Evolutionary conservation across 2,113 vertebrate species (phyloP).

Genomic region (Oxyura jamaicensis): DNA sequence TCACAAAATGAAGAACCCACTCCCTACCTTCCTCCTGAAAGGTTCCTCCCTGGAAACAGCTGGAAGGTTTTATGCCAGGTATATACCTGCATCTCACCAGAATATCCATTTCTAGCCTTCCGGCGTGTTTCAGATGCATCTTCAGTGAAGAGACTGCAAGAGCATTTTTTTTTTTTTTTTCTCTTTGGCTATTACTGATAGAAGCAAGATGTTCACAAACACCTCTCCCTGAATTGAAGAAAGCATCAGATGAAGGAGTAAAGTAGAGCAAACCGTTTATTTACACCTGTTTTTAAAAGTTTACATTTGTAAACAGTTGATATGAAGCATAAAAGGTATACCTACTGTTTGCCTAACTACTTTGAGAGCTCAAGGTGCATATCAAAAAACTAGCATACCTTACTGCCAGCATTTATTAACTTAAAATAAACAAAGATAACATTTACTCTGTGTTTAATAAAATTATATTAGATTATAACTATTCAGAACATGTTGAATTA

Average conservation of each 20-base stretch:
- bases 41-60: background rate
- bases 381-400: background rate
- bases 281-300: background rate
- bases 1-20: background rate
- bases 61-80: background rate
- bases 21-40: background rate
- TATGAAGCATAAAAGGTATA: background rate
- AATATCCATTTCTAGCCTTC: background rate
- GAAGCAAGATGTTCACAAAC: background rate
- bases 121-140: background rate
- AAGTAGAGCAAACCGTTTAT: background rate
- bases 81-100: background rate
- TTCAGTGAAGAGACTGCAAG: background rate
- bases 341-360: background rate
- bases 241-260: background rate
- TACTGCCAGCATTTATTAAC: conserved; percentile 1
- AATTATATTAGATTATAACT: background rate
- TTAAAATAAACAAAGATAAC: background rate
- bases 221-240: background rate
- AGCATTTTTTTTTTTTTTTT: background rate
- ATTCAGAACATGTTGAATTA: background rate
- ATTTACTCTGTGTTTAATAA: background rate
- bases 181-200: background rate
- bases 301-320: background rate
- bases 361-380: background rate